Base-by-base conservation (phyloP, 2,113 vertebrate genomes). In the Calyptomena viridis region DNA sequence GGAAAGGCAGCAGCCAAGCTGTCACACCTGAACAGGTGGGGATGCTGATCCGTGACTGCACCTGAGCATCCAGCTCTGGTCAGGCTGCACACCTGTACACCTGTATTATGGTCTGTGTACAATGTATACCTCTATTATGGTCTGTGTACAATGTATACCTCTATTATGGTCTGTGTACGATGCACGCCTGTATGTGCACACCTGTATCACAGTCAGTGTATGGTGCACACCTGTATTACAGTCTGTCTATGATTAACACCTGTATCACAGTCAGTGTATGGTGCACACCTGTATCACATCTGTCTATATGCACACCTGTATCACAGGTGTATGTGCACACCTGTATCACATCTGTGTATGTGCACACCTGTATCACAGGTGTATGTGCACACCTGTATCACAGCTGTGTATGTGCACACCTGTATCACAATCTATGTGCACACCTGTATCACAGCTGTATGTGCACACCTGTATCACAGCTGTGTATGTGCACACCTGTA, bases 11-110 rank as follows among this genome's bases (percentile, higher is more conserved):
- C 30, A 11, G 89, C 64, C 52, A 37, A 35, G 46, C 84, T 6
- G 24, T 2, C 46, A 15, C 68, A 53, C 60, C 82, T 18, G 50
- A 16, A 16, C 3, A 0, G 1, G 9, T 0, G 37, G 35, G 46
- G n/a, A 28, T 18, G 53, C 69, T 8, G n/a, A 16, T 0, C 12
- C 0, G 24, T 11, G 42, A 30, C 69, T 6, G 37, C 52, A 42
- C 9, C 69, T 28, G 39, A 22, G 53, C 40, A 24, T 3, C 30
- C 74, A 25, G n/a, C 55, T 69, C 21, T 8, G 5, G 31, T 0
- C 3, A 19, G 18, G 33, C 27, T 47, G 62, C 2, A 31, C 71
- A 68, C 0, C 39, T 21, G 52, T 13, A 53, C 76, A 74, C 10
- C 86, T 73, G 75, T 8, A 30, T 7, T 37, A 6, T 42, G 49